Base-by-base conservation (phyloP, 2,113 vertebrate species). In the Hippocampus mohnikei region DNA sequence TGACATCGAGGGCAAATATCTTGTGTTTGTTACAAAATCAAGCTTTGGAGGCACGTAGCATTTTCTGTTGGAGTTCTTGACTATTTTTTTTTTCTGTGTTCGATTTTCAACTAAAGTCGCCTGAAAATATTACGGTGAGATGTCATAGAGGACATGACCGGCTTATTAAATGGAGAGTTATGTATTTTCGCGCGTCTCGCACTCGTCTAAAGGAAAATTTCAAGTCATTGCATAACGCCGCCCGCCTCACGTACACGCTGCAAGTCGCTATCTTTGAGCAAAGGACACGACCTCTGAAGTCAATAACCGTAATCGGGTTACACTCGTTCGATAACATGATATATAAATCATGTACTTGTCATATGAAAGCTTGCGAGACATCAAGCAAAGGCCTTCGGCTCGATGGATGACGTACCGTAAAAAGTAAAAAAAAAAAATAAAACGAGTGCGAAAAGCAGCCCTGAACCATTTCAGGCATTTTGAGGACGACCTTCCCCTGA, bases 391-490 rank as follows among this genome's bases (percentile, higher is more conserved):
- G 56, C 5, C 25, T 37, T 29, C 8, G 25, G 9, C 56, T 59
- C 16, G 6, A 15, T 33, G 18, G 16, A 60, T 60, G 16, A 60
- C 5, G 13, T 18, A 33, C 27, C 3, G 16, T 33, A 60, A 25
- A 44, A 23, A 23, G 9, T 40, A 8, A 13, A 37, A 37, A 7
- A 37, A 11, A 12, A 62, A 41, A 40, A 11, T 61, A 41, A 50
- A 44, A 58, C 3, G 18, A 5, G 63, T 46, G 46, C 69, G 58
- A 78, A 70, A 67, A 71, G 27, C n/a, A 53, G 52, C 50, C 27
- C 44, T 52, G 73, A 75, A 62, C 66, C 71, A 29, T 67, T 41
- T 67, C 70, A 64, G 20, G 20, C 41, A 71, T 77, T 72, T 74
- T 72, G 18, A 75, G 71, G 67, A 77, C 33, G 52, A 46, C 69